Base-by-base conservation (phyloP, 1,140 invertebrate genomes). In the Lordiphosa clarofinis region DNA sequence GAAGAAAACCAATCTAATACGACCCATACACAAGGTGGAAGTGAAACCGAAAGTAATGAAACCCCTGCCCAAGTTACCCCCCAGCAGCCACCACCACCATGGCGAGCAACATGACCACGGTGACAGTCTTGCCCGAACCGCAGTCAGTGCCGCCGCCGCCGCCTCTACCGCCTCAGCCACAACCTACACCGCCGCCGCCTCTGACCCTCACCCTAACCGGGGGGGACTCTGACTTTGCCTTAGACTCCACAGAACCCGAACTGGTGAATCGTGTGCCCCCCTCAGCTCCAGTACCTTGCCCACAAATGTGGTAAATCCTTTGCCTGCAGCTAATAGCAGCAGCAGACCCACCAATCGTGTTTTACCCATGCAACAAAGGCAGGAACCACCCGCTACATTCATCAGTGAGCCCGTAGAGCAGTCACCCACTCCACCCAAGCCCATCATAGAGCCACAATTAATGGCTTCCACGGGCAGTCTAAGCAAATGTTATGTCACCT, bases 281-380 rank as follows among this genome's bases (percentile, higher is more conserved):
- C n/a, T n/a, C n/a, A n/a, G n/a, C n/a, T 15, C 15, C 49, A 66
- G 44, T 7, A 68, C 76, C 11, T 91, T 93, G 72, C 92, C 93
- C 47, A 93, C 92, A 21, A 93, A 93, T 87, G 92, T 93, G 31
- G 59, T 93, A 2, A 93, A 92, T 86, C 93, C 93, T 2, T 91
- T 93, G 49, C 91, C 71, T 1, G 59, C 60, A 90, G 48, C 46
- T 0, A 50, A 43, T 1, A 73, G 56, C 28, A 73, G 47, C 43
- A 60, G 90, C 74, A 89, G 93, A 53, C 94, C 94, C 11, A 94
- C 94, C 90, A 95, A 94, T 79, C 91, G 94, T 52, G 94, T 95
- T 9, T 69, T 94, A 28, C 94, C 94, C 0, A 93, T 95, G 91
- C 94, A 94, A 65, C 91, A 91, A 8, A 74, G 87, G 0, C 74